Conservation (phyloP, 2,888 invertebrate species). For the Drosophila putrida region DNA sequence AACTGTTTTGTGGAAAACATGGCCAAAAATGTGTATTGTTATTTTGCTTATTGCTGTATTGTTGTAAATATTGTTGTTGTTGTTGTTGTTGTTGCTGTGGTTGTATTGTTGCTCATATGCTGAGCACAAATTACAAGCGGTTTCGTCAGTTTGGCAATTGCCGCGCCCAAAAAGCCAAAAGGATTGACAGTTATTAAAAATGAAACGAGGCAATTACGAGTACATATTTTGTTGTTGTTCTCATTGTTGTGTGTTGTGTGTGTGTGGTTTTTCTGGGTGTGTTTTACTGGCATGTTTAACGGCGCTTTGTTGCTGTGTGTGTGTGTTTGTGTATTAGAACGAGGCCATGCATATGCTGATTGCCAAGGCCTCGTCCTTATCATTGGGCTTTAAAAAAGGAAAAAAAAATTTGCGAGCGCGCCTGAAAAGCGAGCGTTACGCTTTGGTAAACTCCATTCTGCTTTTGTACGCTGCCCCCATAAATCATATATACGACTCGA, state of each 20-base stretch:
- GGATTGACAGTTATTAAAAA: conserved; percentile 81
- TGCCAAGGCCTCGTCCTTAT: conserved; percentile 58
- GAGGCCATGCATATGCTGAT: conserved; percentile 76
- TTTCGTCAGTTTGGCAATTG: conserved; percentile 67
- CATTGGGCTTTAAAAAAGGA: conserved; percentile 41
- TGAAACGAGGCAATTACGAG: conserved; percentile 77
- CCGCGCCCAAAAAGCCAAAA: conserved; percentile 68
- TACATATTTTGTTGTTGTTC: conserved; percentile 46
- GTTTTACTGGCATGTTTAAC: conserved; percentile 74
- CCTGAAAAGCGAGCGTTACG: conserved; percentile 43
- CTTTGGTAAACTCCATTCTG: conserved; percentile 29
- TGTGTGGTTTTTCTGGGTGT: conserved; percentile 59
- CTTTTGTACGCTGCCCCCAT: conserved; percentile 38
- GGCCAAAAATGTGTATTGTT: conserved; percentile 29
- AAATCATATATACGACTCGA: conserved; percentile 61
- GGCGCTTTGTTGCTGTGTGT: conserved; percentile 58
- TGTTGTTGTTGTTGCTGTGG: conserved; percentile 28
- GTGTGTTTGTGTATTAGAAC: conserved; percentile 17
- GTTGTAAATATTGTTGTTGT: conserved; percentile 25
- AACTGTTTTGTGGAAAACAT: conserved; percentile 16
- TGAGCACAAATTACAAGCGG: conserved; percentile 68
- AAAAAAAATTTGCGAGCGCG: conserved; percentile 41
- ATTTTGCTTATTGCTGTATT: conserved; percentile 31
- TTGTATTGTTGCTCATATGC: conserved; percentile 54
- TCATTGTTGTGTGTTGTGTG: conserved; percentile 21